phyloP scores from a whole-genome alignment of 2,888 invertebrate species.

The Ametastegia equiseti region DNA sequence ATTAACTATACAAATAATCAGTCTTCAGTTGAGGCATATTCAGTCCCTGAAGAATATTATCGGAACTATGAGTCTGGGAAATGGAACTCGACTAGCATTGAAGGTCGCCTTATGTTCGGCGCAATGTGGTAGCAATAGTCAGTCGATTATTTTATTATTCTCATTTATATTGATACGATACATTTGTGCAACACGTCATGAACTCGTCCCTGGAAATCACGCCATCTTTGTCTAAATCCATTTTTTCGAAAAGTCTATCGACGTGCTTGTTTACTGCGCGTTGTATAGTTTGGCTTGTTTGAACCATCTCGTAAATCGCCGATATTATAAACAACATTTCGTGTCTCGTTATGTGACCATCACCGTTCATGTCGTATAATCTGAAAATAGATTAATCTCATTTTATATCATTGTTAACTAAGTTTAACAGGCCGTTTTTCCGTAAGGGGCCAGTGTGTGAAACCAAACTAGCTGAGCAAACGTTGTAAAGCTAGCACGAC shows the following conservation, averaged over 20 bases:
- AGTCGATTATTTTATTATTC: too few species aligned
- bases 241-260: constrained; percentile 67
- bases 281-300: constrained; percentile 59
- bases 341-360: constrained; percentile 68
- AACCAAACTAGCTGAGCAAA: not conserved
- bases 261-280: constrained; percentile 64
- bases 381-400: constrained; percentile 53
- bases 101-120: too few species aligned
- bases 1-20: too few species aligned
- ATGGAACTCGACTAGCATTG: too few species aligned
- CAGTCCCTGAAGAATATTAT: too few species aligned
- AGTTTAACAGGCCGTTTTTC: not conserved
- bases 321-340: constrained; percentile 67
- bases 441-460: not conserved
- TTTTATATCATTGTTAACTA: not conserved
- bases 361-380: constrained; percentile 69
- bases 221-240: constrained; percentile 69
- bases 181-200: constrained; percentile 68
- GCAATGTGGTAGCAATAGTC: not conserved
- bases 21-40: too few species aligned
- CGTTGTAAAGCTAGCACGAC: too few species aligned
- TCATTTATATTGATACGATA: constrained; percentile 50
- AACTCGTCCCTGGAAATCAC: constrained; percentile 69
- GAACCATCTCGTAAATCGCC: constrained; percentile 70
- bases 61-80: too few species aligned